Conservation (phyloP, 2,113 vertebrate species). For the Thermophis baileyi region DNA sequence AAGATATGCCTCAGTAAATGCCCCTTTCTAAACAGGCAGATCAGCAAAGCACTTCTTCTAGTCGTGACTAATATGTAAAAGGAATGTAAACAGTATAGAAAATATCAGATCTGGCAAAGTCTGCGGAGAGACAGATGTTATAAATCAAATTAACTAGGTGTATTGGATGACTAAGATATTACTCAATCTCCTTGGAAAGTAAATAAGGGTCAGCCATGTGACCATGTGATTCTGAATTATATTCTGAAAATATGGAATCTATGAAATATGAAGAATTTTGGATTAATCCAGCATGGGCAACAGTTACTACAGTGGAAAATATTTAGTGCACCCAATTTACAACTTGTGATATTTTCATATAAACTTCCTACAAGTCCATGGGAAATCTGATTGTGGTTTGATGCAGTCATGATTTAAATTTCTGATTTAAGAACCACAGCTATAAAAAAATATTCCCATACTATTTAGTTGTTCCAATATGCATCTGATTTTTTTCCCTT, state of each 20-base stretch:
- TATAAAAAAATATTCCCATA: not conserved
- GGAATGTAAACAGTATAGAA: not conserved
- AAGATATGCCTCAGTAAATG: no score
- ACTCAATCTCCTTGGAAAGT: not conserved
- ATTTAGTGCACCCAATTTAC: not conserved
- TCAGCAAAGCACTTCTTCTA: not conserved
- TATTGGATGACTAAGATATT: not conserved
- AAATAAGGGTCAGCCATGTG: not conserved
- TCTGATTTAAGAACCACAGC: not conserved
- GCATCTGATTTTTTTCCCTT: not conserved
- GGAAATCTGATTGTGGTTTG: not conserved
- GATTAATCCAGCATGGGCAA: not conserved
- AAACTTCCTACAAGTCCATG: not conserved
- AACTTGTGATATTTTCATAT: not conserved
- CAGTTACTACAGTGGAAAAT: not conserved
- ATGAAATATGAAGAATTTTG: not conserved
- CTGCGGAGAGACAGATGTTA: no score
- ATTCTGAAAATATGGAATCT: not conserved
- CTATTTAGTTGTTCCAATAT: not conserved
- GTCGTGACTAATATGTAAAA: not conserved
- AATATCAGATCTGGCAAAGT: not conserved
- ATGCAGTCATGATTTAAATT: not conserved
- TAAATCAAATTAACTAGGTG: not conserved
- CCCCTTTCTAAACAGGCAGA: not conserved
- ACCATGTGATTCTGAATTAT: not conserved